Evolutionary conservation across 1,140 invertebrate genomes (phyloP).

Genomic region (Caenorhabditis brenneri): DNA sequence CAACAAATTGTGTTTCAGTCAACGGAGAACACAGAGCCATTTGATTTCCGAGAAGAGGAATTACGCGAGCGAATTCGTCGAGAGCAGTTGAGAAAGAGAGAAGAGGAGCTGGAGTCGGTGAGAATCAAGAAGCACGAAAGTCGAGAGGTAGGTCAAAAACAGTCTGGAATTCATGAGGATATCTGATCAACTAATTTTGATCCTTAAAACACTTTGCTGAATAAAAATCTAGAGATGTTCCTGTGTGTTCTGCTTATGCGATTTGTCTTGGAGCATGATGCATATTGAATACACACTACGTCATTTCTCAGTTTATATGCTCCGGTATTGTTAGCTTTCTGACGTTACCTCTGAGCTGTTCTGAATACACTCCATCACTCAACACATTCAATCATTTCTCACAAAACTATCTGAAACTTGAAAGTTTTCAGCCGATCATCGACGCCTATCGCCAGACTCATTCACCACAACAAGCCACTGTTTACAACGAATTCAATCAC

Average conservation of each 20-base stretch:
- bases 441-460: slow-evolving; percentile 16
- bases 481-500: slow-evolving; percentile 17
- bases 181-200: no score
- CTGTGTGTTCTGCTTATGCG: neutral
- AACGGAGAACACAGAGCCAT: neutral
- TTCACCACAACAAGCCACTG: neutral
- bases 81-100: neutral
- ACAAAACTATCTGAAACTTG: no score
- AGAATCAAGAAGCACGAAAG: neutral
- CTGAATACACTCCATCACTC: neutral
- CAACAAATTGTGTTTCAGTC: neutral
- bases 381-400: no score
- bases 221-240: no score
- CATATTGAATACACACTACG: neutral
- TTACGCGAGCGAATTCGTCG: neutral
- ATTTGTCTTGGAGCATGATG: neutral
- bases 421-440: slow-evolving; percentile 8
- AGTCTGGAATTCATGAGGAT: neutral
- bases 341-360: neutral
- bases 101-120: neutral
- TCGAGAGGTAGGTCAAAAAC: neutral
- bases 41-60: neutral
- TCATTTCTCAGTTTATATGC: no score
- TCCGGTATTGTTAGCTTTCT: neutral
- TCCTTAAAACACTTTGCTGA: no score